Evolutionary conservation across 2,113 vertebrate genomes (phyloP).

Genomic region (Amazona vittata): DNA sequence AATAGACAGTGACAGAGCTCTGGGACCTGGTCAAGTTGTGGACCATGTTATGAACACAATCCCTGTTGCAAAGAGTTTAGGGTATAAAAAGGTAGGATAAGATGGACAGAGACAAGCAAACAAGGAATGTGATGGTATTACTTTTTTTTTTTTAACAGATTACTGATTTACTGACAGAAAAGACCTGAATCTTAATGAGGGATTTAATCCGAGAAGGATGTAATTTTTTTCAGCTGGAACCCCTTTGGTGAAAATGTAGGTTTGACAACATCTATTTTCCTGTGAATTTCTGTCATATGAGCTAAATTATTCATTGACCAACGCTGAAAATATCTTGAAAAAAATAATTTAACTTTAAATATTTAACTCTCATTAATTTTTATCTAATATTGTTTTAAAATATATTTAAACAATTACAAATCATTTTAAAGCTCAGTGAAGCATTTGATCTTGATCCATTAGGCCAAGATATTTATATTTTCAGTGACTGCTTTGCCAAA

Average conservation of each 20-base stretch:
- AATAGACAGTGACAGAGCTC: neutral
- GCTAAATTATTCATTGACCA: neutral
- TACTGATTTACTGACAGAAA: slow-evolving; percentile 45
- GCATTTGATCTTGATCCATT: neutral
- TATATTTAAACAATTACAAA: neutral
- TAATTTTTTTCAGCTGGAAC: slow-evolving; percentile 43
- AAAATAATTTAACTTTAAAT: neutral
- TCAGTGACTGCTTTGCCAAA: neutral
- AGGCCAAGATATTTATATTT: neutral
- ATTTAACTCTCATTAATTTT: neutral
- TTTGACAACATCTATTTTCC: slow-evolving; percentile 3
- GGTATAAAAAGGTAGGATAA: neutral
- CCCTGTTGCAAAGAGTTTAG: neutral
- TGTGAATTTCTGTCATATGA: slow-evolving; percentile 10
- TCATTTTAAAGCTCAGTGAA: neutral
- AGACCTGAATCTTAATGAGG: slow-evolving; percentile 52
- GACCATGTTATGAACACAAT: neutral
- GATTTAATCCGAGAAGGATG: slow-evolving; percentile 39
- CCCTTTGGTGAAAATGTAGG: neutral
- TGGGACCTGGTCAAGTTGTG: neutral
- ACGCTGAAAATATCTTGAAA: neutral
- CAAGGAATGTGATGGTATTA: slow-evolving; percentile 1
- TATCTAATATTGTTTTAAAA: neutral
- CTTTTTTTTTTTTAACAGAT: slow-evolving; percentile 8
- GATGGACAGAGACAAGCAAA: neutral